Evolutionary conservation across 92 coral and sea anemone genomes (phyloP).

Genomic region (Hydrozoanthus gracilis): DNA sequence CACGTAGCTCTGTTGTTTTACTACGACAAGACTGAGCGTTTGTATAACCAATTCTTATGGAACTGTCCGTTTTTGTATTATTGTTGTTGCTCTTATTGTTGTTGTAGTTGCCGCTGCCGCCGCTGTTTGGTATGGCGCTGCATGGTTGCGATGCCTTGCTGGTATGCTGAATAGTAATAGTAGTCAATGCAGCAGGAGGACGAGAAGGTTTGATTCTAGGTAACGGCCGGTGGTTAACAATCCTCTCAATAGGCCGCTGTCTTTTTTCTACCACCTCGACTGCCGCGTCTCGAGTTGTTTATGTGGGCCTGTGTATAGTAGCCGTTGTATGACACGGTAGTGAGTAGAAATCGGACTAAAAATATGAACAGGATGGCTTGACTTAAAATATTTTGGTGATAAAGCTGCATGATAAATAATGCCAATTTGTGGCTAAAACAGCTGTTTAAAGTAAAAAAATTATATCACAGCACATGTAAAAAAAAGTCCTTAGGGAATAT

Average conservation of each 20-base stretch:
- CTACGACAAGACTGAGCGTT: slow-evolving; percentile 21
- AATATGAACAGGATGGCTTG: not conserved
- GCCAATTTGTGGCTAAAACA: not conserved
- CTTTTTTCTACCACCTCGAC: not conserved
- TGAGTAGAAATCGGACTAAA: not conserved
- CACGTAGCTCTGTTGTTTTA: slow-evolving; percentile 20
- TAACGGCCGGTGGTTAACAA: not conserved
- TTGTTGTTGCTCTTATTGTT: slow-evolving; percentile 18
- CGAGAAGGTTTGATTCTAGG: not conserved
- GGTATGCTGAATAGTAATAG: not conserved
- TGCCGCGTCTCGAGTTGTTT: not conserved
- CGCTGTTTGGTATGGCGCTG: not conserved
- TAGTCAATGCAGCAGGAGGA: not conserved
- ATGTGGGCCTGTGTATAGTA: not conserved
- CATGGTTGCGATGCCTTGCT: not conserved
- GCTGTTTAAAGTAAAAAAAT: not conserved
- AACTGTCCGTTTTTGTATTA: slow-evolving; percentile 10
- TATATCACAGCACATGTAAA: not conserved
- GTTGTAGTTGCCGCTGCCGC: slow-evolving; percentile 23
- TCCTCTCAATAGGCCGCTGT: not conserved
- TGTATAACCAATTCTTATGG: slow-evolving; percentile 18
- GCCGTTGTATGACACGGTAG: not conserved
- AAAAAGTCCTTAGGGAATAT: not conserved
- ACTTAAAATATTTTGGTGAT: not conserved
- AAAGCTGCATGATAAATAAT: not conserved